Evolutionary conservation across 92 coral and sea anemone species (phyloP).

Genomic region (Phenganax subtilis): DNA sequence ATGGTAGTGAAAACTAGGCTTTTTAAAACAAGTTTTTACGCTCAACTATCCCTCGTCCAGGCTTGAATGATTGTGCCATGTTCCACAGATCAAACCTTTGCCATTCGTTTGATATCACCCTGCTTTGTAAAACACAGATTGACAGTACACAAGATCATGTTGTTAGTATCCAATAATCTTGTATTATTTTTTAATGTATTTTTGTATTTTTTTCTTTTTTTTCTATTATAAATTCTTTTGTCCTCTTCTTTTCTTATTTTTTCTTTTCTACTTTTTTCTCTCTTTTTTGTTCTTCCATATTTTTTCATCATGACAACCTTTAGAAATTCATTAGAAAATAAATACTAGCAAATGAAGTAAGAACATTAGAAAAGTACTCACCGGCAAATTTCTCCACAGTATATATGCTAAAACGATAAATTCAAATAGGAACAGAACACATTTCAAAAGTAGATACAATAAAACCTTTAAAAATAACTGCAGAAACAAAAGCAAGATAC

Average conservation of each 20-base stretch:
- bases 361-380: not conserved
- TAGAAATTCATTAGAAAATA: constrained; percentile 34
- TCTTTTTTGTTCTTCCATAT: constrained; percentile 5
- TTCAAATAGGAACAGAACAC: not conserved
- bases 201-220: constrained; percentile 10
- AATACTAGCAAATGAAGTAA: not conserved
- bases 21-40: too few relatives aligned
- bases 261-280: constrained; percentile 18
- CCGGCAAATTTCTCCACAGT: not conserved
- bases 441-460: too few relatives aligned
- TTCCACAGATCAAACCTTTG: too few relatives aligned
- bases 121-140: not conserved
- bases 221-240: constrained; percentile 17
- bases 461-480: not conserved
- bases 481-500: not conserved
- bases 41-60: too few relatives aligned
- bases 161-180: not conserved
- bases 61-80: too few relatives aligned
- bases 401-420: not conserved
- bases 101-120: too few relatives aligned
- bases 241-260: constrained; percentile 4
- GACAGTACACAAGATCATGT: not conserved
- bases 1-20: too few relatives aligned
- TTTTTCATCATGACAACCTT: constrained; percentile 25
- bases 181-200: not conserved